phyloP scores from a whole-genome alignment of 2,113 vertebrate species.

The Nibea albiflora region DNA sequence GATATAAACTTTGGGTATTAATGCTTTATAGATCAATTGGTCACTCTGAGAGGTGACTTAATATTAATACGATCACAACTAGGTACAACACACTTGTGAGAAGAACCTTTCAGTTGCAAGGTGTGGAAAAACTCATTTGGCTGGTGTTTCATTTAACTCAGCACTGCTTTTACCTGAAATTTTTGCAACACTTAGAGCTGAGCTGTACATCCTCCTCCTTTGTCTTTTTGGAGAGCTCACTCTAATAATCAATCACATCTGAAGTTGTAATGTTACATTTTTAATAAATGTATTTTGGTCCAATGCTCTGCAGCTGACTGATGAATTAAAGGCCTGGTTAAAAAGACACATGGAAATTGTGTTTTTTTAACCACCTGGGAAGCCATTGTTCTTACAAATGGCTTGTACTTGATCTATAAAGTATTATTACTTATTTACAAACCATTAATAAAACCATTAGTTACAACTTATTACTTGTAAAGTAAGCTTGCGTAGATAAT shows the following conservation, averaged over 20 bases:
- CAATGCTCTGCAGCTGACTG: neutral
- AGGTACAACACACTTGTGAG: neutral
- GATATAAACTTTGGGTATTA: neutral
- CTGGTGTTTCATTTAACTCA: constrained; percentile 4
- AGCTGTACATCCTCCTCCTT: neutral
- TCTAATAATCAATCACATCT: constrained; percentile 24
- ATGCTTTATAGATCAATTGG: neutral
- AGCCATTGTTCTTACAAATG: neutral
- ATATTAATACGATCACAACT: too few relatives aligned
- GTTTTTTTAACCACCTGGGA: neutral
- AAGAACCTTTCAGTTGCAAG: neutral
- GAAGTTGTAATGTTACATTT: neutral
- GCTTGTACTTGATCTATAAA: neutral
- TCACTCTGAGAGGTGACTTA: too few relatives aligned
- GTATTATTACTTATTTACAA: constrained; percentile 7
- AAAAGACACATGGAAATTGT: too few relatives aligned
- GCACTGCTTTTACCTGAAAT: neutral
- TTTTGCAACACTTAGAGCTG: neutral
- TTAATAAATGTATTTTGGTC: constrained; percentile 17
- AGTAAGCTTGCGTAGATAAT: neutral
- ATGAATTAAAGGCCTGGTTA: constrained; percentile 28
- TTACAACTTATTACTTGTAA: constrained; percentile 13
- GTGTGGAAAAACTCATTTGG: neutral
- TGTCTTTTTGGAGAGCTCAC: constrained; percentile 4
- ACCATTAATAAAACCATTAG: constrained; percentile 17